Base-by-base conservation (phyloP, 2,113 vertebrate species). In the Anhinga rufa region DNA sequence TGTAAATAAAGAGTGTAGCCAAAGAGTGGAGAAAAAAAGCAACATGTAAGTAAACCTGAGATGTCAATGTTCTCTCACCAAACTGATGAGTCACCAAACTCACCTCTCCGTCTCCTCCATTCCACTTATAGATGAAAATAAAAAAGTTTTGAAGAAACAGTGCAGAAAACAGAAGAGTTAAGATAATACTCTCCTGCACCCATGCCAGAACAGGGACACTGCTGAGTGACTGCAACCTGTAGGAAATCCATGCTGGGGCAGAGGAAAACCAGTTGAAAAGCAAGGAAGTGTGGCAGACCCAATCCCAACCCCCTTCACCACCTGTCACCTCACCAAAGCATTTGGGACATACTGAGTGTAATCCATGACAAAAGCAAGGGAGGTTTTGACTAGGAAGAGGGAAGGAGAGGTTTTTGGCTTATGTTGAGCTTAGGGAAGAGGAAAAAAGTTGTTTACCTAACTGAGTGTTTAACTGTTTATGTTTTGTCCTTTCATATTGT, bases 61-160 rank as follows among this genome's bases (percentile, higher is more conserved):
- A 2, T 71, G 24, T 14, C 0, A 0, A 34, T 57, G 15, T 40
- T 88, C 26, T 57, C 13, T 34, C 10, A n/a, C 13, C 2, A 1
- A 68, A 44, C 29, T 19, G 11, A n/a, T 17, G 9, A 34, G 44
- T 51, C 42, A 81, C 14, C 7, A 28, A 51, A 65, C 17, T 76
- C 46, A 66, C 6, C 3, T 34, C 22, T 16, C 8, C 4, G 6
- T 5, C 7, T 12, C 7, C 1, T 8, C 7, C 10, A 19, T 86
- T 60, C 40, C 31, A 54, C 8, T 21, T n/a, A 32, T 1, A 58
- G 22, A 52, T 6, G 77, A 72, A 95, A 74, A 60, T 20, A 40
- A 75, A 69, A 31, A 25, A 3, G 17, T 36, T 68, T 71, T 52
- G 11, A 88, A 85, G 25, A 32, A 51, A 42, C 22, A 77, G 16